Percentiles rank a stretch among this genome's conserved stretches.
phyloP scores from a whole-genome alignment of 1,140 invertebrate genomes.

The Micrasema longulum region DNA sequence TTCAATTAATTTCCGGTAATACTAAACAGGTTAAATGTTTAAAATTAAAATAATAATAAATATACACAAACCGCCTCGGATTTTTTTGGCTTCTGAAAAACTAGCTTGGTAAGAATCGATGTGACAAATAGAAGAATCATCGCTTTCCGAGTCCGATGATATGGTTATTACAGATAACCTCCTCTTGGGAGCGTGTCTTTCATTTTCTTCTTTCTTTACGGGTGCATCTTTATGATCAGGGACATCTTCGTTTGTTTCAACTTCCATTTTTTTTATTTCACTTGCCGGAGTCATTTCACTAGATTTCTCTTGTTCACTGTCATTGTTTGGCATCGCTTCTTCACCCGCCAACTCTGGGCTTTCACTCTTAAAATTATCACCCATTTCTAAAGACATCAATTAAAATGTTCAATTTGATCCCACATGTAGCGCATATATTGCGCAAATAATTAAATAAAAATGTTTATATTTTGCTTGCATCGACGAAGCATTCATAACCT shows the following conservation, averaged over 20 bases:
- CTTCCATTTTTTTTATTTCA: slow-evolving; percentile 1
- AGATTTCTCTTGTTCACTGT: neutral
- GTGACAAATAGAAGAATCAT: slow-evolving; percentile 66
- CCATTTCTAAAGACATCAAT: slow-evolving; percentile 1
- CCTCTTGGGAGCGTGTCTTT: slow-evolving; percentile 42
- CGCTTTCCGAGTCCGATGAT: slow-evolving; percentile 61
- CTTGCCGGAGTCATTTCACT: neutral
- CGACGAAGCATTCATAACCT: slow-evolving; percentile 30
- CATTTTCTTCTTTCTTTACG: neutral
- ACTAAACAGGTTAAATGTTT: too few relatives aligned
- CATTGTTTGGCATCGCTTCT: slow-evolving; percentile 2
- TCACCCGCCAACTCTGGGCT: neutral
- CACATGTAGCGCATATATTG: neutral
- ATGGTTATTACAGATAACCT: slow-evolving; percentile 46
- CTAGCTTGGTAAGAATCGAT: slow-evolving; percentile 67
- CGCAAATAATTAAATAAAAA: neutral
- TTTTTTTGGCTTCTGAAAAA: slow-evolving; percentile 65
- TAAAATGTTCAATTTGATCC: neutral
- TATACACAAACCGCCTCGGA: slow-evolving; percentile 57
- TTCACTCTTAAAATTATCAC: slow-evolving; percentile 10
- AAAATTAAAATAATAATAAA: slow-evolving; percentile 28
- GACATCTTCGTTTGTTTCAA: neutral
- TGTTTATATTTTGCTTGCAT: neutral
- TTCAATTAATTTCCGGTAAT: too few relatives aligned
- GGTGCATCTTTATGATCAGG: neutral